Base-by-base conservation (phyloP, 2,797 vertebrate species). In the Sebastes steindachneri region DNA sequence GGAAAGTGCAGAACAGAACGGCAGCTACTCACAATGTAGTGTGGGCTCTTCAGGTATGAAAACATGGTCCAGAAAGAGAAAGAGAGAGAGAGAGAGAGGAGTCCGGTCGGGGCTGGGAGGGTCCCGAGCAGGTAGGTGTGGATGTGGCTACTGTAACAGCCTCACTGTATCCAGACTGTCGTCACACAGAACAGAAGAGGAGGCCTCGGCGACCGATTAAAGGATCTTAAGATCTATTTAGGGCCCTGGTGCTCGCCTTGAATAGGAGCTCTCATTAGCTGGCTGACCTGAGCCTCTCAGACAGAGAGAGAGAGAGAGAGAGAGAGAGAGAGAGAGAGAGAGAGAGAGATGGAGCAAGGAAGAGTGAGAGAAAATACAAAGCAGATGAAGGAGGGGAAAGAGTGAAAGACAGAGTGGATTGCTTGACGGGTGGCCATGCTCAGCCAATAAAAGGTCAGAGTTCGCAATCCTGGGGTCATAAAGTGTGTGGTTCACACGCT, bases 251-350 rank as follows among this genome's bases (percentile, higher is more conserved):
- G 70, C 89, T 91, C 25, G 83, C 86, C 90, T 93, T 91, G 95
- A 94, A 95, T 93, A 92, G 94, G 85, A 92, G 88, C 79, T 60
- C 93, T 95, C 93, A 91, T 95, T 94, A 94, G 89, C 84, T 85
- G 89, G 82, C 78, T 79, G 87, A 93, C 91, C 89, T 89, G 86
- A 77, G 81, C 72, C 70, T 48, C 66, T 74, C 45, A 69, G 58
- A 76, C 69, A 70, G 15, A 70, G 3, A 58, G 35, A 4, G 12
- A n/a, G 23, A 21, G 21, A 48, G 68, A 5, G 9, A 37, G 35
- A 12, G 35, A 35, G 33, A 35, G 9, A 33, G 33, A 33, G 9
- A 33, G n/a, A n/a, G n/a, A n/a, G 31, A 33, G 31, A 33, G 31
- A 11, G 33, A 35, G 33, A 37, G 33, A 31, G 31, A 31, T 5